Base-by-base conservation (phyloP, 2,888 invertebrate species). In the Cheilosia scutellata region DNA sequence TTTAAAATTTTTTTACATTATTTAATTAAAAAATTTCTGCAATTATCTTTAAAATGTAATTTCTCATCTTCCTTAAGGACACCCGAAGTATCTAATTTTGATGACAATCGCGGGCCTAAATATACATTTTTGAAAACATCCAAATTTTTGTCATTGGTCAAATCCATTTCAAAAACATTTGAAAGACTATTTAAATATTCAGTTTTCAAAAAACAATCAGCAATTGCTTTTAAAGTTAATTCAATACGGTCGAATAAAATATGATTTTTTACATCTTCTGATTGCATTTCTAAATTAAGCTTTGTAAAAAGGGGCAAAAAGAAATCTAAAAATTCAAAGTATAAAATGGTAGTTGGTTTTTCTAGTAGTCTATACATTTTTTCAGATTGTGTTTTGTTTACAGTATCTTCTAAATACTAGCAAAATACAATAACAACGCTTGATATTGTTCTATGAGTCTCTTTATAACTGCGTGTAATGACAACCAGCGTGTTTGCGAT, bases 161-260 rank as follows among this genome's bases (percentile, higher is more conserved):
- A 55, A 68, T 70, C n/a, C n/a, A 58, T 47, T 25, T 44, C 7
- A 58, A 70, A 70, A 47, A 70, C n/a, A 58, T 44, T 47, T 20
- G 57, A 33, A 3, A 31, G 0, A 7, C 5, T 37, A n/a, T 58
- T 31, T 1, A 55, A 16, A 44, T 44, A 68, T 2, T 42, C 57
- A 4, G 16, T 33, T 47, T 47, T 33, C 1, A 49, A 47, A 49
- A 70, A 70, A 9, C 70, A 70, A 20, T 70, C 47, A 7, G 13
- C 44, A 20, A 70, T 11, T n/a, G 70, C 44, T 58, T 57, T 58
- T 1, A 57, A n/a, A 2, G 70, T 70, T 2, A 57, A 5, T 58
- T 70, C 47, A 4, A 57, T 47, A n/a, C 42, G 31, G 5, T 57
- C 68, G 3, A 5, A 31, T 31, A 31, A 31, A 31, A 31, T 5